A percentile compares a stretch with the other conserved stretches of the same genome.
These are phyloP conservation scores for Melanophora roralis DNA, from an alignment of 2,888 invertebrate species.

Conservation along the genomic window DNA sequence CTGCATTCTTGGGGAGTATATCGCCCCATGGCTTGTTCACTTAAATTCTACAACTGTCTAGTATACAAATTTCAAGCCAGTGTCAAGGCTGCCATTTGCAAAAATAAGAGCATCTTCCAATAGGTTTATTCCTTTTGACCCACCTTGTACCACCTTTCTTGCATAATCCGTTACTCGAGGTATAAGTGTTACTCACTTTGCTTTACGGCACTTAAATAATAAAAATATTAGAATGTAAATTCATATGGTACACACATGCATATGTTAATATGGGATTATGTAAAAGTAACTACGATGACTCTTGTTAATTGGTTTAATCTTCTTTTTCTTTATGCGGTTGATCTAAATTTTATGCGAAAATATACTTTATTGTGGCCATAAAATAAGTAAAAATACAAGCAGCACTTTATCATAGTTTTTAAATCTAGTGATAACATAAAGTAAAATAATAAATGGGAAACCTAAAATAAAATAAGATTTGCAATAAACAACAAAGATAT, in stretches of 20 bases:
- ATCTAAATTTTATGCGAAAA: conserved; percentile 56
- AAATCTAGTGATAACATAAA: conserved; percentile 7
- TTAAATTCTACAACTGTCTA: too few relatives aligned
- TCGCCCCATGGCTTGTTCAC: too few relatives aligned
- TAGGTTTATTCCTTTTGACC: too few relatives aligned
- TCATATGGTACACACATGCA: too few relatives aligned
- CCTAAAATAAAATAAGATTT: background rate
- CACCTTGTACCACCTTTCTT: too few relatives aligned
- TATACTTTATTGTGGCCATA: conserved; percentile 33
- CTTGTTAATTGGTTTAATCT: conserved; percentile 57
- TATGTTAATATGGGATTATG: background rate
- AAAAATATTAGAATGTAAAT: background rate
- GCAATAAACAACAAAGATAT: background rate
- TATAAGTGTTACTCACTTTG: background rate
- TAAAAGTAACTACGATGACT: conserved; percentile 18
- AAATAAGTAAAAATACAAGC: conserved; percentile 25
- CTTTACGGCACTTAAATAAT: too few relatives aligned
- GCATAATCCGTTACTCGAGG: background rate
- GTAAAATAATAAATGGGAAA: background rate
- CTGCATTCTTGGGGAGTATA: too few relatives aligned
- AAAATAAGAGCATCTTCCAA: too few relatives aligned
- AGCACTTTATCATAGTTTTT: conserved; percentile 13
- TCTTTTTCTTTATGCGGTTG: conserved; percentile 13
- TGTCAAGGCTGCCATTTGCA: too few relatives aligned
- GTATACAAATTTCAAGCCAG: too few relatives aligned